phyloP scores from a whole-genome alignment of 2,113 vertebrate genomes.

The Saccopteryx bilineata region DNA sequence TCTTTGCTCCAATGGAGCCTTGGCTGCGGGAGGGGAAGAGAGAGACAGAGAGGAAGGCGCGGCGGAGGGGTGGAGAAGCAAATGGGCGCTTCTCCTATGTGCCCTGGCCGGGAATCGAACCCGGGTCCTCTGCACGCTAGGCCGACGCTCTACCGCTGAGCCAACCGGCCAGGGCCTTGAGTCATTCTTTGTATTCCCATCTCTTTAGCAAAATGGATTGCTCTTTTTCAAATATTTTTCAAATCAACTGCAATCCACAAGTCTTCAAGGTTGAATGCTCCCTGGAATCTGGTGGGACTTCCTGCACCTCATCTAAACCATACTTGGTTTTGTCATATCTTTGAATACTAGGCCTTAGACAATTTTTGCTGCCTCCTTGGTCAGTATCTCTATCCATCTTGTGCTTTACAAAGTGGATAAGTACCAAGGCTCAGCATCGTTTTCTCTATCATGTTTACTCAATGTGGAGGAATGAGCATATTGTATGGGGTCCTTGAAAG shows the following conservation, averaged over 20 bases:
- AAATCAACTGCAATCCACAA: background rate
- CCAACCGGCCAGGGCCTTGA: no score
- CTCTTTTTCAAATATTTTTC: background rate
- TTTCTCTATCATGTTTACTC: background rate
- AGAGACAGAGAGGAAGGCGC: no score
- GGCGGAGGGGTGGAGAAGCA: no score
- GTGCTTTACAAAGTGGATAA: background rate
- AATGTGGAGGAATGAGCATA: background rate
- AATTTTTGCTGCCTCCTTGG: background rate
- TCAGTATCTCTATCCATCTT: background rate
- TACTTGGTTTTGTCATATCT: background rate
- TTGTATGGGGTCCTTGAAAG: background rate
- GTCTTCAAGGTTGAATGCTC: background rate
- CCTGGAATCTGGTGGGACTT: background rate
- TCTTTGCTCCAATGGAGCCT: no score
- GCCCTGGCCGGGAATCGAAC: no score
- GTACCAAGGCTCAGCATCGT: background rate
- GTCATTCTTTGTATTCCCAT: background rate
- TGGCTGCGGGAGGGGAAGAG: no score
- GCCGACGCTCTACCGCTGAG: no score
- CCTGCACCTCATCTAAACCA: background rate
- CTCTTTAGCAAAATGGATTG: background rate
- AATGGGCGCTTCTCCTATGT: no score
- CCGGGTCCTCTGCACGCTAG: no score
- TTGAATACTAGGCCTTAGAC: background rate